Base-by-base conservation (phyloP, 2,888 invertebrate species). In the Acronicta leporina region DNA sequence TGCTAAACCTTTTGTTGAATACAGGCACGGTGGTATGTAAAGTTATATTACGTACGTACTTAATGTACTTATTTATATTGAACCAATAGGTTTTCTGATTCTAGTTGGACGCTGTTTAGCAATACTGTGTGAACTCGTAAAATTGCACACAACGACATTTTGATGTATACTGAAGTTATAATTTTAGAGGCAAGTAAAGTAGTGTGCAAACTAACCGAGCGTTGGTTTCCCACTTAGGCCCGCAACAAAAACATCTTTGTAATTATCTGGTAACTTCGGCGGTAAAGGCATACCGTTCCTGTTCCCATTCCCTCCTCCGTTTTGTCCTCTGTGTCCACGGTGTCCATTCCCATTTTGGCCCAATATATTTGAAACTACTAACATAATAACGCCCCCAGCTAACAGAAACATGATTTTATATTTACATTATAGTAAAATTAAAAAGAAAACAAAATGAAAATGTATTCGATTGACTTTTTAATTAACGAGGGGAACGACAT, bases 201-300 rank as follows among this genome's bases (percentile, higher is more conserved):
- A 8, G 13, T 25, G 20, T n/a, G 25, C 5, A 13, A 63, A 82
- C 83, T 79, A 75, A 88, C 87, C 85, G 3, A 85, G 73, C 10
- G 73, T 71, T 10, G 82, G 80, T 61, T 62, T 82, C 7, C 71
- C 71, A n/a, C 59, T 57, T n/a, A 38, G 27, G 15, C 77, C 80
- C 9, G 76, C 69, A n/a, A 75, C 35, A 75, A 87, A 88, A 40
- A 86, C 63, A 57, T 88, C 88, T 42, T 76, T 79, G 53, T 73
- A 86, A 14, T 60, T 68, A 2, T 70, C 50, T 9, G 78, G 66
- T 49, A 79, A 47, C 50, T 25, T 38, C 0, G 48, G 57, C 30
- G 44, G 40, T n/a, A 15, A 15, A 15, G 1, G 14, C 14, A 2
- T 30, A 10, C 10, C 47, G 9, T 30, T 49, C 10, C 27, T 43